phyloP scores from a whole-genome alignment of 2,113 vertebrate genomes.

The Sander vitreus region DNA sequence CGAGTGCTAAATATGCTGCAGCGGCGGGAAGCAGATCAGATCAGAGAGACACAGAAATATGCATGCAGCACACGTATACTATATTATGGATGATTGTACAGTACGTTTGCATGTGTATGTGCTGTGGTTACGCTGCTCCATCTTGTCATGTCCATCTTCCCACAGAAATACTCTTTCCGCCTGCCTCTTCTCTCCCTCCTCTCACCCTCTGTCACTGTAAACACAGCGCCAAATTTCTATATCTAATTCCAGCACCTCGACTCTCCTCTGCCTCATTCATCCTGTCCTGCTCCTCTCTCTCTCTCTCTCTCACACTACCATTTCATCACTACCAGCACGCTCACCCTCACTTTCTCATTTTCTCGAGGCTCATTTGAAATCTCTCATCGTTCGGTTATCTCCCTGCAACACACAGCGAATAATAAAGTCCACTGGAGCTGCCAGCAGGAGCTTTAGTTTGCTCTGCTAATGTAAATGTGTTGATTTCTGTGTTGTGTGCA shows the following conservation, averaged over 20 bases:
- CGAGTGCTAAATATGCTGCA: constrained; percentile 4
- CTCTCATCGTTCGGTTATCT: constrained; percentile 65
- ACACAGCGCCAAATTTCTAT: constrained; percentile 27
- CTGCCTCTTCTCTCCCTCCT: background rate
- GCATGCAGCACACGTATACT: background rate
- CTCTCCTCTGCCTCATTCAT: constrained; percentile 43
- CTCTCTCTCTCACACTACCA: constrained; percentile 4
- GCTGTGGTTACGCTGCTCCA: constrained; percentile 10
- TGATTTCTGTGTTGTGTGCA: constrained; percentile 9
- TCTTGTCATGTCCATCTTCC: background rate
- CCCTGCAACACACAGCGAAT: constrained; percentile 51
- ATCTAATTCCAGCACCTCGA: constrained; percentile 52
- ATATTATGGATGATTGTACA: constrained; percentile 25
- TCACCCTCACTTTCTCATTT: constrained; percentile 30
- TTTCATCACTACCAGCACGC: constrained; percentile 47
- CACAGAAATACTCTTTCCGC: constrained; percentile 6
- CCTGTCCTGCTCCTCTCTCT: background rate
- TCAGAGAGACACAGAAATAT: constrained; percentile 21
- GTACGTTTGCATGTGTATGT: background rate
- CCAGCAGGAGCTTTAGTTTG: constrained; percentile 21
- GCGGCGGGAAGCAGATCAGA: constrained; percentile 17
- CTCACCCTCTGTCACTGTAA: constrained; percentile 16
- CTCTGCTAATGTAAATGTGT: constrained; percentile 49
- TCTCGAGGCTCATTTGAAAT: constrained; percentile 63
- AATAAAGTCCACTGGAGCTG: constrained; percentile 50